Base-by-base conservation (phyloP, 2,888 invertebrate genomes). In the Rhagophthalmus giganteus region DNA sequence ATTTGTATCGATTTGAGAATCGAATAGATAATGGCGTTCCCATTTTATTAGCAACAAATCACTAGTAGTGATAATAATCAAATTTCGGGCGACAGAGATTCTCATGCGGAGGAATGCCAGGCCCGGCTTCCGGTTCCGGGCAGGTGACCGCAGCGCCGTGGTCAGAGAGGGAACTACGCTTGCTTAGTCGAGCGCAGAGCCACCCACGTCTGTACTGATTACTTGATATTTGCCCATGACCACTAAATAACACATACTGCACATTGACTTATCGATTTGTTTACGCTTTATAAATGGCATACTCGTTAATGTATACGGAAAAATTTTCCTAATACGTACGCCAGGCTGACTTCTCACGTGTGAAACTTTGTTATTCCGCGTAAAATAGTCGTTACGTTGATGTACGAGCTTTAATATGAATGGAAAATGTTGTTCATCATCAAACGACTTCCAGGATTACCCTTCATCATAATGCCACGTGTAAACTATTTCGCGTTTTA, bases 111-210 rank as follows among this genome's bases (percentile, higher is more conserved):
- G 64, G 66, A 66, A 66, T 64, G 64, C 55, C 69, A 68, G 66
- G 69, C 67, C 69, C 63, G 69, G 71, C 67, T 74, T 74, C 74
- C 74, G 72, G 71, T 74, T 74, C 73, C 73, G 72, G 71, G 63
- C 74, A 74, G 73, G 73, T 74, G 74, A 72, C 69, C 70, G 66
- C 68, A 65, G 64, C 59, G 63, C 59, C 63, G 66, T 60, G 66
- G 60, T 59, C 57, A 58, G 59, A 56, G 60, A 59, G 70, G 73
- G 73, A 73, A 71, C 64, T 67, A 73, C 71, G 73, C 72, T 73
- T 71, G 72, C 71, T 66, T 70, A 69, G 72, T 70, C 68, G 70
- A 69, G 70, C 72, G 69, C 59, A 69, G 68, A 70, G 66, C 69
- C 70, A 69, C 69, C 66, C 66, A 66, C 66, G 65, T 65, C 64